These are phyloP conservation scores for Anaspis maculata DNA, from an alignment of 2,888 invertebrate species.

Conservation along the genomic window DNA sequence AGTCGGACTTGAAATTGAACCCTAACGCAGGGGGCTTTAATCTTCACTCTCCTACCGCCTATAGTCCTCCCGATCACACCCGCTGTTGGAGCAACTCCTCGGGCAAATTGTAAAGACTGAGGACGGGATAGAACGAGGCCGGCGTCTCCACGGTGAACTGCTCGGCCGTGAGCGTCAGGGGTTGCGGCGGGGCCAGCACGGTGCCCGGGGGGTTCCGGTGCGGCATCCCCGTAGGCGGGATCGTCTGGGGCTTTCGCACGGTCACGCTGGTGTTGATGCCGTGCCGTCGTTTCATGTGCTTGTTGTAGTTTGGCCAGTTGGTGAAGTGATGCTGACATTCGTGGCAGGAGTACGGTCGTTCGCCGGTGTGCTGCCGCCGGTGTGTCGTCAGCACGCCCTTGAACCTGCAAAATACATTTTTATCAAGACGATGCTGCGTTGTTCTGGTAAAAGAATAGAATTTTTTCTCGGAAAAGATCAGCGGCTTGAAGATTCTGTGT, in stretches of 20 bases:
- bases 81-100: constrained; percentile 34
- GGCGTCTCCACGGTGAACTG: constrained; percentile 25
- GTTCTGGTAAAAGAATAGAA: too few species aligned
- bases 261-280: constrained; percentile 45
- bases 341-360: constrained; percentile 63
- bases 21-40: too few species aligned
- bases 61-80: constrained; percentile 28
- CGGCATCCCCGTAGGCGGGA: constrained; percentile 42
- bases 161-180: constrained; percentile 24
- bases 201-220: constrained; percentile 41
- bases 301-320: constrained; percentile 77
- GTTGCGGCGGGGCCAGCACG: constrained; percentile 37
- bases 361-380: constrained; percentile 60
- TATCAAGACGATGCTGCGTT: too few species aligned
- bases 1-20: too few species aligned
- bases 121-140: constrained; percentile 33
- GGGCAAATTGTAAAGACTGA: constrained; percentile 35
- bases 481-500: too few species aligned
- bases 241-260: constrained; percentile 39
- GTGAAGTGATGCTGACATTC: constrained; percentile 68
- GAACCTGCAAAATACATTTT: too few species aligned
- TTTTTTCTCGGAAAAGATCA: too few species aligned
- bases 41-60: constrained; percentile 1
- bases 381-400: constrained; percentile 71
- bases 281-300: constrained; percentile 71